Base-by-base conservation (phyloP, 2,888 invertebrate species). In the Drosophila pullipes region DNA sequence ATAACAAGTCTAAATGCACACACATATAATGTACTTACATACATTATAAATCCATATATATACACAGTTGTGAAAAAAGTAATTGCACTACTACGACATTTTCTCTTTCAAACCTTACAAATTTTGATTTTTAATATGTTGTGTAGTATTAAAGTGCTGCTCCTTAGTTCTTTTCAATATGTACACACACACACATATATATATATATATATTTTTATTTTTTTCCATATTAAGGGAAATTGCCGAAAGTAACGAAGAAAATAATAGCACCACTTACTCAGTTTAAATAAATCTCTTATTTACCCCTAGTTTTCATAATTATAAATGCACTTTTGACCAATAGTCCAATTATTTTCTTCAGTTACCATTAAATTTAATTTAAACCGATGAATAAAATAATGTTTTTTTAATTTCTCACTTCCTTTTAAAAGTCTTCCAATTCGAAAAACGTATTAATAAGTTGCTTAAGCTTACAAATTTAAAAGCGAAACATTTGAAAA, bases 1-100 rank as follows among this genome's bases (percentile, higher is more conserved):
- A 78, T 30, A 60, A 28, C 37, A 69, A 25, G 47, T 47, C 25
- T 47, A 7, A 47, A 47, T 47, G 25, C 25, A 47, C 7, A 22
- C 22, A 47, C 7, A 47, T 47, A 25, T 13, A 47, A n/a, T n/a
- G n/a, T 44, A 22, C 22, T 44, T 44, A 44, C 22, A 44, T 11
- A 44, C 11, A 11, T 22, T 44, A 22, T 44, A 5, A 2, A 1
- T 41, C 11, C 10, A 11, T 6, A 52, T 54, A 44, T 37, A 28
- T 4, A 47, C 25, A 25, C 47, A 47, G 25, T 25, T 16, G 25
- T 4, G 47, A 9, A 9, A 16, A 25, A 47, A 25, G 7, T 9
- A 47, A 47, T 16, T 4, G 22, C 4, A 47, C 25, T 4, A 4
- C 47, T 4, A 7, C 13, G 13, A 22, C 7, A 47, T 25, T 22